Conservation (phyloP, 2,888 invertebrate species). For the Clunio marinus region DNA sequence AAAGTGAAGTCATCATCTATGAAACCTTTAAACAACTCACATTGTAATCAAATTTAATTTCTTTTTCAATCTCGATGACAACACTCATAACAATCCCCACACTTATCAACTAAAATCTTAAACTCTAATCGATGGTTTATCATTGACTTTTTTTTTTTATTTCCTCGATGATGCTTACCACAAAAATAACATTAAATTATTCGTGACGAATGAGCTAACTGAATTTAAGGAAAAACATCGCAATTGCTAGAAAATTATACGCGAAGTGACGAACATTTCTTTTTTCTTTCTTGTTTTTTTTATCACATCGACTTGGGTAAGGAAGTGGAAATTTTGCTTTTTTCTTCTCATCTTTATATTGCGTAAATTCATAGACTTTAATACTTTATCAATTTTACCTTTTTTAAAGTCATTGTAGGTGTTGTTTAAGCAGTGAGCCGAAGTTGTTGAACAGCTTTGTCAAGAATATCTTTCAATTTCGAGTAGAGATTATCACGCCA, state of each 20-base stretch:
- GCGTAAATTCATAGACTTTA: neutral
- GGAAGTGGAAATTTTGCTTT: neutral
- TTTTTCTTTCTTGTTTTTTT: neutral
- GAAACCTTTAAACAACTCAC: too few species aligned
- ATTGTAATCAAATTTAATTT: too few species aligned
- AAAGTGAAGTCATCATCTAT: too few species aligned
- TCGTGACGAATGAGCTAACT: too few species aligned
- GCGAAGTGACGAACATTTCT: neutral
- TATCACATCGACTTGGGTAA: neutral
- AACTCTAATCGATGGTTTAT: slow-evolving; percentile 34
- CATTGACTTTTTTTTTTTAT: slow-evolving; percentile 6
- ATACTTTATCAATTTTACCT: neutral
- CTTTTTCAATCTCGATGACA: too few species aligned
- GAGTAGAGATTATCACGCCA: slow-evolving; percentile 44
- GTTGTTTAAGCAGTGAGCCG: slow-evolving; percentile 16
- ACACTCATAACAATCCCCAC: neutral
- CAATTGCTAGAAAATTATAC: neutral
- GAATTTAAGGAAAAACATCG: neutral
- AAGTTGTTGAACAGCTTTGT: slow-evolving; percentile 15
- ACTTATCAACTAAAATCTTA: neutral
- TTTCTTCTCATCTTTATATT: neutral
- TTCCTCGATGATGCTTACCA: neutral
- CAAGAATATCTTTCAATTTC: slow-evolving; percentile 16
- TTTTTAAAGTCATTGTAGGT: neutral
- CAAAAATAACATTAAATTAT: too few species aligned